These are phyloP conservation scores for Chelonus formosanus DNA, from an alignment of 2,888 invertebrate genomes.

Conservation along the genomic window DNA sequence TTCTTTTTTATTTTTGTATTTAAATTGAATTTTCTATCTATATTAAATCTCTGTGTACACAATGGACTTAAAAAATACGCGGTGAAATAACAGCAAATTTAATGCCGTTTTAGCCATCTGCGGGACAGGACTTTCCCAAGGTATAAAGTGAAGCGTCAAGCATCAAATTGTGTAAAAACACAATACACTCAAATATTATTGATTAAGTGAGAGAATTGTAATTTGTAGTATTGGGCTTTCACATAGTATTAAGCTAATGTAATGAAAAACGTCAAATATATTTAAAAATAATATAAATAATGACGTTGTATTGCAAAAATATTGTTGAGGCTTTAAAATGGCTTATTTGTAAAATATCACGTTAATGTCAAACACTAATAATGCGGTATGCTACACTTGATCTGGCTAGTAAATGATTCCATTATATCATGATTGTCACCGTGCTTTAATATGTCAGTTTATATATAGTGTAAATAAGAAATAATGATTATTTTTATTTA, in stretches of 20 bases:
- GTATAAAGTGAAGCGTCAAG: slow-evolving; percentile 67
- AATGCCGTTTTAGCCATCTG: slow-evolving; percentile 77
- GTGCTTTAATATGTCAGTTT: too few species aligned
- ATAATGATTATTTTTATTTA: slow-evolving; percentile 8
- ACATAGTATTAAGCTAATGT: not conserved
- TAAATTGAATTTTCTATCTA: too few species aligned
- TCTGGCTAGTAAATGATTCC: too few species aligned
- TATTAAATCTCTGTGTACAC: not conserved
- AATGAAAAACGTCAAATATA: not conserved
- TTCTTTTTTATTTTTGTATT: too few species aligned
- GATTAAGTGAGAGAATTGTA: not conserved
- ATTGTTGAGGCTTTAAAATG: not conserved
- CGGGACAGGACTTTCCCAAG: slow-evolving; percentile 94
- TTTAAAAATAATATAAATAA: not conserved
- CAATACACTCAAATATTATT: slow-evolving; percentile 11
- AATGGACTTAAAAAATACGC: slow-evolving; percentile 5
- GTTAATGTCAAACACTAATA: too few species aligned
- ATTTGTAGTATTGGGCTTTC: slow-evolving; percentile 1
- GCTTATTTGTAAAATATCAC: slow-evolving; percentile 11
- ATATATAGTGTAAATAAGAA: not conserved
- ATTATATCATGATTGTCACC: too few species aligned
- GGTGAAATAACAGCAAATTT: slow-evolving; percentile 43
- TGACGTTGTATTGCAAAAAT: not conserved
- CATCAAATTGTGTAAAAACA: slow-evolving; percentile 13
- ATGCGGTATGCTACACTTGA: too few species aligned